A percentile compares a stretch with the other conserved stretches of the same genome.
Evolutionary conservation across 2,113 vertebrate species (phyloP).

Genomic region (Entomyzon cyanotis): DNA sequence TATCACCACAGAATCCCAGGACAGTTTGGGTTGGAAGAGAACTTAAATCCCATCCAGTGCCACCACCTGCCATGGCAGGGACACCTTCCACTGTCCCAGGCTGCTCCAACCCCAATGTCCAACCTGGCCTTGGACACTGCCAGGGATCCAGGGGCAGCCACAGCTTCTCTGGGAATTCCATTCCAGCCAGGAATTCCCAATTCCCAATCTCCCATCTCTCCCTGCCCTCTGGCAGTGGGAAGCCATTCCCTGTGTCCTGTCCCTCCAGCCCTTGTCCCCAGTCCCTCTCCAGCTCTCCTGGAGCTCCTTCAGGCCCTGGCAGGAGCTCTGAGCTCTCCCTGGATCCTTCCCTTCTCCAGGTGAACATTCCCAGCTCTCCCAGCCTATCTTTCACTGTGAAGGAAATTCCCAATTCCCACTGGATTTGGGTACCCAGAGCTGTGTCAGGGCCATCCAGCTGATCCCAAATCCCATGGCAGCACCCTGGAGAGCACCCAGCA

Average conservation of each 20-base stretch:
- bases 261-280: too few relatives aligned
- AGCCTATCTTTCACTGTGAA: not conserved
- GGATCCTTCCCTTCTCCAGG: not conserved
- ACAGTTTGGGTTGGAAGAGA: not conserved
- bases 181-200: too few relatives aligned
- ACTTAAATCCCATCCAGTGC: rapidly evolving
- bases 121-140: rapidly evolving
- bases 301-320: not conserved
- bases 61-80: not conserved
- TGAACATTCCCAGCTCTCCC: not conserved
- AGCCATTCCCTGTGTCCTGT: too few relatives aligned
- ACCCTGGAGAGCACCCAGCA: not conserved
- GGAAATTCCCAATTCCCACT: not conserved
- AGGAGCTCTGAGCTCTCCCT: not conserved
- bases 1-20: not conserved
- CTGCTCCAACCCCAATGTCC: not conserved
- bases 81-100: not conserved
- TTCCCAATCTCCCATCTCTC: too few relatives aligned
- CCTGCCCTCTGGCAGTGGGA: too few relatives aligned
- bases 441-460: not conserved
- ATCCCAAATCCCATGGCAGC: rapidly evolving
- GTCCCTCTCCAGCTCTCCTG: not conserved
- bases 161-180: not conserved
- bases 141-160: not conserved
- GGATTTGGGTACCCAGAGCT: not conserved